Evolutionary conservation across 2,888 invertebrate species (phyloP), one percentile per base, ranked within the genome.

Genomic region (Macrostomum cliftonense): DNA sequence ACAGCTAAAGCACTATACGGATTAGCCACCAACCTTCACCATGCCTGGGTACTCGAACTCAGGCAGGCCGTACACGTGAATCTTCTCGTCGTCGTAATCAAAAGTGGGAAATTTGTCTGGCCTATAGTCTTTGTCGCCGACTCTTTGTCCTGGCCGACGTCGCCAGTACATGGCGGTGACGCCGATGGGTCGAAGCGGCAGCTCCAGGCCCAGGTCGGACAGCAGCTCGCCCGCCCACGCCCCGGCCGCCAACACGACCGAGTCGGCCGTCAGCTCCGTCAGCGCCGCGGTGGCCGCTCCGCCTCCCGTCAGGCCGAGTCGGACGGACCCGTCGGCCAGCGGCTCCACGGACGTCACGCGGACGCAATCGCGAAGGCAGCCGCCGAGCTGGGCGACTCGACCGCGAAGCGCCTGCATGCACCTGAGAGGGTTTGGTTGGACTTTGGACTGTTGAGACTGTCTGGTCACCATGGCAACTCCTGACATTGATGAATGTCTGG

Each of bases 11-110:
- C 1, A 11, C 37, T 11, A n/a, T n/a, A n/a, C n/a, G n/a, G n/a
- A n/a, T n/a, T n/a, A n/a, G 12, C 1, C 16, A 39, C 45, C 54
- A 49, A 68, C 67, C 61, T 69, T 69, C 12, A 64, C 56, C 36
- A 61, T 55, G 1, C 62, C 63, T 1, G 64, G 65, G 49, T 68
- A 68, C 49, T 70, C 70, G 7, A 59, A 46, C 9, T 59, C 54
- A 1, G 67, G 67, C 11, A 67, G 49, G 2, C 61, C 62, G 43
- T 64, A 65, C 0, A 61, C 50, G 43, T 47, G 20, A n/a, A 42
- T 14, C 1, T 19, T 39, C 4, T 45, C 13, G 5, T 16, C 42
- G 2, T 11, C 4, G 13, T 28, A 28, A 9, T 28, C 28, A 28
- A 28, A 28, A 7, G 28, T 28, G 4, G 28, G 28, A 28, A 28